phyloP scores from a whole-genome alignment of 2,113 vertebrate genomes.

The Pionites leucogaster region DNA sequence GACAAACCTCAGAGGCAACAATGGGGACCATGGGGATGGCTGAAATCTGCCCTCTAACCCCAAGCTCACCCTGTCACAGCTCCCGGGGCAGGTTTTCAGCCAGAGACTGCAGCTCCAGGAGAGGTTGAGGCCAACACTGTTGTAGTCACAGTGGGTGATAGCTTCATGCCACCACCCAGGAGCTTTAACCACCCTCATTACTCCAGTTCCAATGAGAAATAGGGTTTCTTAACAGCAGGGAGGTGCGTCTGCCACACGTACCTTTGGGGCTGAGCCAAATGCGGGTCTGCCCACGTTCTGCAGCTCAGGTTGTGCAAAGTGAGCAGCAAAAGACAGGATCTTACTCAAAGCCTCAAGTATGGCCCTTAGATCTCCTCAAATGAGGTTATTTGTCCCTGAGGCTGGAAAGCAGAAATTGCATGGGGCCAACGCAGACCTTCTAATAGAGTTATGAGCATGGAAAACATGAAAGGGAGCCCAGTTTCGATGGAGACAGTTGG shows the following conservation, averaged over 20 bases:
- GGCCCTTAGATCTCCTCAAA: background rate
- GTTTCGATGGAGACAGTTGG: background rate
- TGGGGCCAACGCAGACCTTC: fast-evolving
- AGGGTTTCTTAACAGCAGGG: background rate
- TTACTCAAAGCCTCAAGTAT: background rate
- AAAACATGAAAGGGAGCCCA: background rate
- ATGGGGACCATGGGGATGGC: background rate
- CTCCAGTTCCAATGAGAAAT: background rate
- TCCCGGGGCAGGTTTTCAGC: background rate
- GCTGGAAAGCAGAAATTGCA: background rate
- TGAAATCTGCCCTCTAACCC: background rate
- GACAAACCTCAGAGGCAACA: background rate
- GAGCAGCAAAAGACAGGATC: background rate
- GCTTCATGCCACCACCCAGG: background rate
- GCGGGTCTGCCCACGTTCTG: background rate
- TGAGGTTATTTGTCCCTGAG: background rate
- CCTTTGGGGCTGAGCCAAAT: background rate
- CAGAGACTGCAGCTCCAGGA: background rate
- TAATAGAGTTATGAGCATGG: fast-evolving
- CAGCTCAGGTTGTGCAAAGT: background rate
- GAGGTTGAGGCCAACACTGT: background rate
- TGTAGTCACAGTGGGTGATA: background rate
- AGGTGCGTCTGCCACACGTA: background rate
- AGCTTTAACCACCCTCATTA: background rate
- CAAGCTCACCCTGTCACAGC: background rate